Evolutionary conservation across 2,797 vertebrate species (phyloP).

Genomic region (Thripadectes ignobilis): DNA sequence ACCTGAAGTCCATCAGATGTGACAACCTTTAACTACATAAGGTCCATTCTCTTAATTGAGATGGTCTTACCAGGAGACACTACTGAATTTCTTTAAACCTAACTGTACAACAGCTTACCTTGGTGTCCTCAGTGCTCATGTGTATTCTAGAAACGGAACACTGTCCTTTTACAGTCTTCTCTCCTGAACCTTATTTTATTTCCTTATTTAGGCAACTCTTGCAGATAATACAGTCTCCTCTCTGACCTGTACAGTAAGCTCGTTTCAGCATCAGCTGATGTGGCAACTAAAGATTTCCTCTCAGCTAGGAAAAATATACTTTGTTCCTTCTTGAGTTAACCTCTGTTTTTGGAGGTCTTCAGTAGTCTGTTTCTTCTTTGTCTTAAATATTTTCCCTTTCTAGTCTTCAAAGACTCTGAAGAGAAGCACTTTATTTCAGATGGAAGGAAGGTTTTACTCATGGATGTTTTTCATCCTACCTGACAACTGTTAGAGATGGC

Average conservation of each 20-base stretch:
- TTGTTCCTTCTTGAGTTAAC: not conserved
- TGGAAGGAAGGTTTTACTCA: not conserved
- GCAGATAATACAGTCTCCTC: not conserved
- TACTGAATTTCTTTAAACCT: not conserved
- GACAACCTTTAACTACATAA: not conserved
- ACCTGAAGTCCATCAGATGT: not conserved
- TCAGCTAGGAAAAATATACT: not conserved
- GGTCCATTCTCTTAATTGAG: not conserved
- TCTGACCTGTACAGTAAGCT: not conserved
- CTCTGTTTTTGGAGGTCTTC: not conserved
- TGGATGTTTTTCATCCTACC: not conserved
- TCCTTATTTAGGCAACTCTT: not conserved
- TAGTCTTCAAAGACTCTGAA: not conserved
- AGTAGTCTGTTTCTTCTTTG: not conserved
- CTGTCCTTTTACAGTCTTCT: not conserved
- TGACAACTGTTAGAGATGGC: not conserved
- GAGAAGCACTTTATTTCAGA: not conserved
- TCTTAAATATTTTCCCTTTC: not conserved
- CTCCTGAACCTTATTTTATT: not conserved
- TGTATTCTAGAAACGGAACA: not conserved
- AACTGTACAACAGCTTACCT: not conserved
- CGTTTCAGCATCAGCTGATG: constrained; percentile 3
- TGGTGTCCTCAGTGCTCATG: not conserved
- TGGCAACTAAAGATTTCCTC: not conserved
- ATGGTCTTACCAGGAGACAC: not conserved